phyloP scores from a whole-genome alignment of 2,888 invertebrate species.

The Leucoma salicis region DNA sequence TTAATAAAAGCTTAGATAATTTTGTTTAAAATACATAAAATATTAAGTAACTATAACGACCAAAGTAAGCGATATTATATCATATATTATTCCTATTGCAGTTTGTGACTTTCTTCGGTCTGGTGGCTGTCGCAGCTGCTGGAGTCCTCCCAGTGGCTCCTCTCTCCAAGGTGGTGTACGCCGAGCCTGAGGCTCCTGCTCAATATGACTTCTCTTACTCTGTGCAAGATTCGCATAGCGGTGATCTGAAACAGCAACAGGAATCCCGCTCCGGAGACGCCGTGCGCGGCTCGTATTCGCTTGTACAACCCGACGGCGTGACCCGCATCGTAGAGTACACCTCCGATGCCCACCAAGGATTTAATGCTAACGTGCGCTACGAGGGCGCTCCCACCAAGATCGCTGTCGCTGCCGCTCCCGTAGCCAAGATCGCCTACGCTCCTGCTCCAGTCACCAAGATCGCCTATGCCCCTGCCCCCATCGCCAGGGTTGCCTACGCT shows the following conservation, averaged over 20 bases:
- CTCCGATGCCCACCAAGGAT: conserved; percentile 65
- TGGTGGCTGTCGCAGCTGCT: conserved; percentile 44
- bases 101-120: conserved; percentile 50
- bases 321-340: conserved; percentile 73
- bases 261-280: conserved; percentile 67
- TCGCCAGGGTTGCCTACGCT: conserved; percentile 35
- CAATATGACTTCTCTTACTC: conserved; percentile 72
- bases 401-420: conserved; percentile 36
- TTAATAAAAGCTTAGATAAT: too few species aligned
- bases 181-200: conserved; percentile 60
- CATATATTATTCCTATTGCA: conserved; percentile 25
- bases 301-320: conserved; percentile 73
- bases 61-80: too few species aligned
- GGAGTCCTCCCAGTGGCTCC: conserved; percentile 44
- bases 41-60: too few species aligned
- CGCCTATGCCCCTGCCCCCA: conserved; percentile 44
- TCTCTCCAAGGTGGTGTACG: conserved; percentile 55
- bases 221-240: conserved; percentile 67
- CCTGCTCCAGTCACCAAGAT: conserved; percentile 44
- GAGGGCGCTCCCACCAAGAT: conserved; percentile 56
- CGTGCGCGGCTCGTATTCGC: conserved; percentile 73
- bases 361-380: conserved; percentile 71
- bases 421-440: conserved; percentile 44
- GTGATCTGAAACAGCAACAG: conserved; percentile 74
- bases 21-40: too few species aligned